Base-by-base conservation (phyloP, 2,113 vertebrate genomes). In the Pachypanchax playfairii region DNA sequence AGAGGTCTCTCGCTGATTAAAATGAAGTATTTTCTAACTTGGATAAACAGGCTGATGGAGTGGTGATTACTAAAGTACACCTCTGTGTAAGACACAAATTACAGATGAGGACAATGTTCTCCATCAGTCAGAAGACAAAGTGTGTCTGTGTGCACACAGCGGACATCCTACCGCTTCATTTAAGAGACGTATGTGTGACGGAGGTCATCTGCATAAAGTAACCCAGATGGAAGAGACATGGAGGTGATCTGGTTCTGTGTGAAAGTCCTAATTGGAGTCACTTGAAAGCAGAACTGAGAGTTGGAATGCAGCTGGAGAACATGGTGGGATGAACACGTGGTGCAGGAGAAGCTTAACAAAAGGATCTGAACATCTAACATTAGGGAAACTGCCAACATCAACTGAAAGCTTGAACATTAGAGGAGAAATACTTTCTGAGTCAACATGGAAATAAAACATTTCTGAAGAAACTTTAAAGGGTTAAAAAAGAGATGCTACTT, bases 1-100 rank as follows among this genome's bases (percentile, higher is more conserved):
- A 52, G 49, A 60, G 28, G 8, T 46, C 46, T 54, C 61, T 46
- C 15, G 0, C 51, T 70, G 65, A 77, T 66, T 66, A 62, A 73
- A 6, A 53, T 38, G 6, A 73, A 65, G 65, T 22, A 56, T 65
- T 73, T 47, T 24, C 55, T 55, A 60, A 42, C 38, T 41, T 54
- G 4, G 26, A 17, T 38, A 33, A 70, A 46, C 35, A 39, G 31
- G 26, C 50, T 20, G 7, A 28, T 65, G 24, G 59, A 24, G 13
- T 13, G 18, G 14, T 76, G 64, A 73, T 76, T 65, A 38, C 53
- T 38, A 2, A 31, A 54, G 58, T 31, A 59, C 38, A 64, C 63
- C 58, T 68, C 56, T 18, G 61, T 29, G 65, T 8, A 36, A 52
- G 41, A 20, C 1, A 20, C 18, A 50, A 22, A 6, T 44, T 62